phyloP scores from a whole-genome alignment of 2,113 vertebrate genomes.

The Circaetus gallicus region DNA sequence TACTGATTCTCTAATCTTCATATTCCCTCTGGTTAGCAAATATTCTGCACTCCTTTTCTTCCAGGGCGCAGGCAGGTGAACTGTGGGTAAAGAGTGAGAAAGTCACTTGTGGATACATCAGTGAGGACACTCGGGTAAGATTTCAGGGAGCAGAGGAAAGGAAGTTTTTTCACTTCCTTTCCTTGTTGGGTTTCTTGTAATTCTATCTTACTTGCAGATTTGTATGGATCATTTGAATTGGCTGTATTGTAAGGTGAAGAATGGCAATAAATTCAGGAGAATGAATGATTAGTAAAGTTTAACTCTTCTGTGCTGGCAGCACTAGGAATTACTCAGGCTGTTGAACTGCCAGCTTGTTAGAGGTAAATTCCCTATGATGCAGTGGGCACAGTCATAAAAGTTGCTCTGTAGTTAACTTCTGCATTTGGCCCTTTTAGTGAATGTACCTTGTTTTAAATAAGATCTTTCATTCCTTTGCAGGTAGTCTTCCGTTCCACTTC shows the following conservation, averaged over 20 bases:
- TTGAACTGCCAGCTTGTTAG: neutral
- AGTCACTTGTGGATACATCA: conserved; percentile 98
- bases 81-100: conserved; percentile 98
- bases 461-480: conserved; percentile 67
- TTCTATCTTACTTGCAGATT: neutral
- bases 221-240: neutral
- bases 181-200: neutral
- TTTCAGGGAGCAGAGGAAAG: neutral
- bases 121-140: conserved; percentile 92
- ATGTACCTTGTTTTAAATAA: neutral
- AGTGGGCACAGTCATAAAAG: neutral
- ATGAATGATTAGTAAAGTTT: neutral
- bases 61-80: conserved; percentile 95
- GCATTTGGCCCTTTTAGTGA: neutral
- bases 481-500: conserved; percentile 98
- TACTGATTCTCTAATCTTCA: neutral
- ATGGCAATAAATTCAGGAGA: neutral
- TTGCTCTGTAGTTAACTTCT: neutral
- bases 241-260: neutral
- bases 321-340: neutral
- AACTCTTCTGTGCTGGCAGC: neutral
- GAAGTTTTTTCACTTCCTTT: neutral
- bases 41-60: neutral
- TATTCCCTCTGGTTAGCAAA: neutral
- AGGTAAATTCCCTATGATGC: neutral